A percentile compares a stretch with the other conserved stretches of the same genome.
These are phyloP conservation scores for Oryzias melastigma DNA, from an alignment of 2,113 vertebrate genomes.

Conservation along the genomic window DNA sequence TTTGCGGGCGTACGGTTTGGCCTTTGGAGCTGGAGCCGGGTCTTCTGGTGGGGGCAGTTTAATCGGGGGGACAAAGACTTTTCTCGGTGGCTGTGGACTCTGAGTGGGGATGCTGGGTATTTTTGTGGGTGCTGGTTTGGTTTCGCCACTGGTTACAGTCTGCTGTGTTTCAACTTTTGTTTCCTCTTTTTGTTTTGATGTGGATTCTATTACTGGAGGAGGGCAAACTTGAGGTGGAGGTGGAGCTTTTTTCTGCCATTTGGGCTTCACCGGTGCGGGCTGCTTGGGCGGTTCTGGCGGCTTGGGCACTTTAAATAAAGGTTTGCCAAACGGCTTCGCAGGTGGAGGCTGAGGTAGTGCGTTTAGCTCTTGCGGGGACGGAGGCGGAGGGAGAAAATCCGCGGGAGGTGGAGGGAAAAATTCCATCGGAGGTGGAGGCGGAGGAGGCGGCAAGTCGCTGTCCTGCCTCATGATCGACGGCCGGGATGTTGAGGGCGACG, in stretches of 20 bases:
- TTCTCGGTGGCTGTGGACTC: constrained; percentile 60
- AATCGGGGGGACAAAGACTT: constrained; percentile 67
- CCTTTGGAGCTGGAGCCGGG: constrained; percentile 55
- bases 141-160: constrained; percentile 38
- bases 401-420: constrained; percentile 69
- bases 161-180: constrained; percentile 41
- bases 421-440: constrained; percentile 75
- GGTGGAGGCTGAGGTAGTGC: constrained; percentile 60
- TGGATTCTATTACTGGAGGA: constrained; percentile 15
- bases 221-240: constrained; percentile 45
- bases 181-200: constrained; percentile 22
- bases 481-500: constrained; percentile 37
- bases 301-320: constrained; percentile 77
- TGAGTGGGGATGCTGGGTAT: constrained; percentile 48
- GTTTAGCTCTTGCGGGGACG: constrained; percentile 74
- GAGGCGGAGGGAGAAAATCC: constrained; percentile 72
- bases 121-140: constrained; percentile 40
- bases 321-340: constrained; percentile 50
- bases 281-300: constrained; percentile 69
- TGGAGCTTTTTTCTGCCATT: constrained; percentile 73
- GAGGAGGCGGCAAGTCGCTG: constrained; percentile 76
- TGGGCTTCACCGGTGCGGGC: constrained; percentile 61
- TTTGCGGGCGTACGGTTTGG: constrained; percentile 80
- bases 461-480: constrained; percentile 71
- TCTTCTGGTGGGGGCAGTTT: constrained; percentile 79